Evolutionary conservation across 1,140 invertebrate species (phyloP), one percentile per base, ranked within the genome.

Genomic region (Cydia amplana): DNA sequence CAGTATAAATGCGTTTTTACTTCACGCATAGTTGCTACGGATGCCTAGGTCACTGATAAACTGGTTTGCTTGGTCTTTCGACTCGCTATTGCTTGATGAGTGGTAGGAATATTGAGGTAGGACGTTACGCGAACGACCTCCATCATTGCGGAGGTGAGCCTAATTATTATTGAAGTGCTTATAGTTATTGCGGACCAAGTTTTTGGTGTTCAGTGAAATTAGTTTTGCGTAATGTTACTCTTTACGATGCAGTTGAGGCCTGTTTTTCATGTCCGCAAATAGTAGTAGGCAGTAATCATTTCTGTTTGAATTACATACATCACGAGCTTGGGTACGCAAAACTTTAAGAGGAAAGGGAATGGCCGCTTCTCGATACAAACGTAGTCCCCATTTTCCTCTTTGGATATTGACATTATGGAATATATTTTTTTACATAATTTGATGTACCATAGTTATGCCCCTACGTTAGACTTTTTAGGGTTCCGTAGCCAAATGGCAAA

Each of bases 121-220:
- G 55, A 60, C 55, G 55, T 60, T 60, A 23, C 55, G 5, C 2
- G 55, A 60, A 60, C n/a, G 55, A 60, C 55, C 55, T 60, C 55
- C 55, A 60, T 60, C 55, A 60, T 60, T 60, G 55, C 55, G 55
- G 20, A 60, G 55, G 55, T 60, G 55, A 60, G 55, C 55, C 18
- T 60, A 60, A 60, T 60, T 60, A 60, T 60, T 60, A 60, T 60
- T 60, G 55, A 60, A 60, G 55, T 23, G 20, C 55, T 60, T 60
- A 60, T 23, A 60, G 18, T 60, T 60, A 60, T 60, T 23, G 55
- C 55, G 55, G 55, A 23, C 18, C 20, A 60, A 60, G 55, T 60
- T 60, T 60, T 60, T 60, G 55, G 55, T 60, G 55, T 60, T 60
- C 23, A 60, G 20, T 60, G 55, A 60, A 60, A 60, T 23, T 60